Percentiles rank a stretch among this genome's conserved stretches.
Conservation (phyloP, 2,797 vertebrate genomes). For the Gallinago solitaria region DNA sequence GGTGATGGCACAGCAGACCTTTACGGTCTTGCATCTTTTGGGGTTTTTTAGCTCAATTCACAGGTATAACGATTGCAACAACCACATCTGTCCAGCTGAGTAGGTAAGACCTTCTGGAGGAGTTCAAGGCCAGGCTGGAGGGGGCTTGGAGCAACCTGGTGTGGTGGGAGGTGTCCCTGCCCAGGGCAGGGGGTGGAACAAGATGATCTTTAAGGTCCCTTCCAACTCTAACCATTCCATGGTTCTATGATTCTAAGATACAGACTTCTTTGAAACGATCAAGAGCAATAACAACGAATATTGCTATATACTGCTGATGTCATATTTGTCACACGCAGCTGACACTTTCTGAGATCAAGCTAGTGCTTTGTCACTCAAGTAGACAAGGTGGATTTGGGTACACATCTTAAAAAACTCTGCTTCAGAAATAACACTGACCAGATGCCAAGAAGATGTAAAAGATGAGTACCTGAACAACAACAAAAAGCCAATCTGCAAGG, state of each 20-base stretch:
- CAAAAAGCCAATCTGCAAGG: not conserved
- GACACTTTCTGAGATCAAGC: not conserved
- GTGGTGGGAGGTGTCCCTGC: too few species aligned
- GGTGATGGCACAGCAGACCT: fast-evolving
- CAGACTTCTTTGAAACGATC: not conserved
- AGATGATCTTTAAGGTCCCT: too few species aligned
- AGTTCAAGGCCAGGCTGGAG: too few species aligned
- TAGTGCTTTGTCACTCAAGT: not conserved
- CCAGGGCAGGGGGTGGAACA: too few species aligned
- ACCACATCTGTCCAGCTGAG: not conserved
- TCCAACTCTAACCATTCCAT: too few species aligned
- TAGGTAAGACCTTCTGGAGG: not conserved
- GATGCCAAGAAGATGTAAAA: not conserved
- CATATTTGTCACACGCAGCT: not conserved
- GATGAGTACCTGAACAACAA: not conserved
- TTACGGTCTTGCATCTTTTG: not conserved
- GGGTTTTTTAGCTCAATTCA: not conserved
- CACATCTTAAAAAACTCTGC: not conserved
- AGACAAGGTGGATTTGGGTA: not conserved
- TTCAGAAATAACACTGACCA: not conserved
- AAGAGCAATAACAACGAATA: not conserved
- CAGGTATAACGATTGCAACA: fast-evolving
- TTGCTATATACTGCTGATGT: not conserved
- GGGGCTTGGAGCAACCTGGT: too few species aligned
- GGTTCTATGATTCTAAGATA: too few species aligned